A percentile compares a stretch with the other conserved stretches of the same genome.
Conservation (phyloP, 1,140 invertebrate species). For the Sinonovacula constricta region DNA sequence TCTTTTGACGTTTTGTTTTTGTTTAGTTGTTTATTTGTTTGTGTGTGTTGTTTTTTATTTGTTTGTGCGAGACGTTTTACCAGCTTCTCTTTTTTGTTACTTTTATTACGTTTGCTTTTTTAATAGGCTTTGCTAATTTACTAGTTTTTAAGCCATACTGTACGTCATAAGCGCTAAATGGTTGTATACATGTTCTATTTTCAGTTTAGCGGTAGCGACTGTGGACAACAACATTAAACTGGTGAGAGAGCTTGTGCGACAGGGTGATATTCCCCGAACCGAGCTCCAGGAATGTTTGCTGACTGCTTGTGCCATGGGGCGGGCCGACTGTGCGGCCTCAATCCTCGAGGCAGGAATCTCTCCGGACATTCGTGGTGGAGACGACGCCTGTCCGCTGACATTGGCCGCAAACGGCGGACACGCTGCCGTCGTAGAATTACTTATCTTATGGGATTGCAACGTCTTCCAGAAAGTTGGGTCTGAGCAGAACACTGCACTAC, state of each 20-base stretch:
- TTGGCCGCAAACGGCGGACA: conserved; percentile 91
- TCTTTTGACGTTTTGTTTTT: too few relatives aligned
- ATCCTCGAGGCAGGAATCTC: conserved; percentile 61
- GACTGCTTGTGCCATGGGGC: conserved; percentile 54
- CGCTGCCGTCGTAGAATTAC: conserved; percentile 87
- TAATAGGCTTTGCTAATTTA: too few relatives aligned
- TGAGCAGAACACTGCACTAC: conserved; percentile 72
- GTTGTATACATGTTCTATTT: too few relatives aligned
- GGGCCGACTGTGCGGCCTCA: conserved; percentile 57
- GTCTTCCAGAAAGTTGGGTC: conserved; percentile 66
- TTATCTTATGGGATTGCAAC: conserved; percentile 85
- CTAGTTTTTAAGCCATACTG: too few relatives aligned
- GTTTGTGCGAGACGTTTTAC: too few relatives aligned
- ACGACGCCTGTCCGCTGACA: conserved; percentile 89
- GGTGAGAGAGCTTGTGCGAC: conserved; percentile 46
- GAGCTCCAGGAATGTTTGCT: conserved; percentile 57
- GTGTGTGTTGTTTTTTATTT: too few relatives aligned
- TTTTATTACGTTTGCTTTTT: too few relatives aligned
- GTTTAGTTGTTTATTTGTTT: too few relatives aligned
- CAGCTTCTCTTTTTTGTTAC: too few relatives aligned
- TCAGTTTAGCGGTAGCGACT: conserved; percentile 54
- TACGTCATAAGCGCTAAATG: too few relatives aligned
- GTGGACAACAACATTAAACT: conserved; percentile 34
- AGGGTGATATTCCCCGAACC: conserved; percentile 9
- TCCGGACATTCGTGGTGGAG: conserved; percentile 56